Evolutionary conservation across 1,140 invertebrate species (phyloP).

Genomic region (Temnothorax curvispinosus): DNA sequence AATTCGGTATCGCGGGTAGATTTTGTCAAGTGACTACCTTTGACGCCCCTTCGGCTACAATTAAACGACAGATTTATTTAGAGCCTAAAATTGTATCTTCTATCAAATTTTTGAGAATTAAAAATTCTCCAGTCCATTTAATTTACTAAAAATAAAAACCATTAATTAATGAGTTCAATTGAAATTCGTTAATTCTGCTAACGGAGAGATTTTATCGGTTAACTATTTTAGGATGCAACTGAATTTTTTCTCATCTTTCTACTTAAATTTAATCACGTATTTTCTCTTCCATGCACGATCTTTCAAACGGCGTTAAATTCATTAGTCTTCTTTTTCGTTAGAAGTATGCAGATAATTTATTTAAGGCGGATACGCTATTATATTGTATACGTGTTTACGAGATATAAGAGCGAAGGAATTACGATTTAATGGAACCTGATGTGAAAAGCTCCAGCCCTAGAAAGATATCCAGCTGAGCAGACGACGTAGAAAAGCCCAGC

Average conservation of each 20-base stretch:
- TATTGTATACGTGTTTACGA: not conserved
- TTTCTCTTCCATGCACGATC: not conserved
- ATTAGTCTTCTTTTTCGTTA: not conserved
- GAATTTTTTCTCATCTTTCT: not conserved
- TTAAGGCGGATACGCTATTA: not conserved
- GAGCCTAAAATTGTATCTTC: not conserved
- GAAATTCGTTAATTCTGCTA: not conserved
- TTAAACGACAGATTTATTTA: slow-evolving; percentile 7
- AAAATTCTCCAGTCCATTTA: not conserved
- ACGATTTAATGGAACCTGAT: slow-evolving; percentile 13
- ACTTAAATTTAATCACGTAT: not conserved
- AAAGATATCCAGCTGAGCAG: slow-evolving; percentile 35
- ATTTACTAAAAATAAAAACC: not conserved
- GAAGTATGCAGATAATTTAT: slow-evolving; percentile 8
- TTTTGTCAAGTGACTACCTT: slow-evolving; percentile 34
- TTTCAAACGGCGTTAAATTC: slow-evolving; percentile 6
- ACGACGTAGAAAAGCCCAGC: not conserved
- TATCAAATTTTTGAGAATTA: not conserved
- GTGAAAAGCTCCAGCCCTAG: not conserved
- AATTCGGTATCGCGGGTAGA: slow-evolving; percentile 49
- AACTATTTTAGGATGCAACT: not conserved
- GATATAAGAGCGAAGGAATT: not conserved
- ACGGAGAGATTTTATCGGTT: not conserved
- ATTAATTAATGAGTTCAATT: not conserved
- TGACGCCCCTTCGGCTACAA: not conserved